Evolutionary conservation across 1,140 invertebrate genomes (phyloP), one percentile per base, ranked within the genome.

Genomic region (Drosophila sechellia): DNA sequence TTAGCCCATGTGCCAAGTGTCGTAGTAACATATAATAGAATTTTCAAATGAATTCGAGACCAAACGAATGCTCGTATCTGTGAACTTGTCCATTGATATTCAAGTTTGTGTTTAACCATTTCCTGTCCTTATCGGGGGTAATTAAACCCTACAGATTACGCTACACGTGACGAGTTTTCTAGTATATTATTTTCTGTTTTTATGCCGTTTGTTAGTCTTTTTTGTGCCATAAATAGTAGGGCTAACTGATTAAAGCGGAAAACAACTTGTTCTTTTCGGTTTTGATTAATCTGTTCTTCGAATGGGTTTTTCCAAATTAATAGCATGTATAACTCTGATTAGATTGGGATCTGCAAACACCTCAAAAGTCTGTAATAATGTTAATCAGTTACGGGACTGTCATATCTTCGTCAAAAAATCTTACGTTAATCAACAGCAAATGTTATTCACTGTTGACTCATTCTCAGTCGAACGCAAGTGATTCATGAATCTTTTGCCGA

Each of bases 61-160:
- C 12, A 31, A 8, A 31, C 8, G 2, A 5, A 37, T 59, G 35
- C n/a, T 25, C 59, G 11, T 12, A 42, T 42, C 40, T 4, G 4
- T 53, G 35, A 35, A 43, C 46, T 53, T 43, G 64, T 50, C 34
- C 40, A 61, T 60, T 64, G 56, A 46, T 64, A 64, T 37, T 61
- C n/a, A 5, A 27, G 31, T 39, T 50, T 50, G n/a, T 52, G 46
- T 50, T 45, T 34, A 63, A 43, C 31, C 64, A 65, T 52, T 70
- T 70, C 68, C 68, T 70, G 68, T 4, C 5, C 65, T 42, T 70
- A 70, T 70, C 68, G 13, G 12, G n/a, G 64, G 68, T 70, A 56
- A 20, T 70, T 70, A 70, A 69, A 56, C 66, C 52, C 34, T 49
- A 12, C 1, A 11, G 68, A 70, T 70, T 20, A 4, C 5, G n/a